These are phyloP conservation scores for Hyperopisus bebe DNA, from an alignment of 2,113 vertebrate genomes.

Conservation along the genomic window DNA sequence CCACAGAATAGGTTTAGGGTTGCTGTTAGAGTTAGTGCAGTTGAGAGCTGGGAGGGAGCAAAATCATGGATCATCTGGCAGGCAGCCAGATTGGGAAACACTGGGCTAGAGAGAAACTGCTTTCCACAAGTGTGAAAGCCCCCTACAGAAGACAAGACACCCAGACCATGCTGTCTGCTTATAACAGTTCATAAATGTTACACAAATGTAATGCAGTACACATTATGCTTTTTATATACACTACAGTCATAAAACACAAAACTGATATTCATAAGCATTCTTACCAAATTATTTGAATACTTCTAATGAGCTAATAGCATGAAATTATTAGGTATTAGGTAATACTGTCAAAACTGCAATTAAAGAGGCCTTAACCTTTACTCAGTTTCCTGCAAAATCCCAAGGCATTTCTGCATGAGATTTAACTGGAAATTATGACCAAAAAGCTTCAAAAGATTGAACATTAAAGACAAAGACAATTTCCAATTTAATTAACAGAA, in stretches of 20 bases:
- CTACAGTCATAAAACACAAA: neutral
- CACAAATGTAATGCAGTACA: neutral
- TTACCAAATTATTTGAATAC: neutral
- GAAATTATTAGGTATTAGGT: neutral
- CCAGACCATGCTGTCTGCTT: neutral
- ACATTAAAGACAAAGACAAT: neutral
- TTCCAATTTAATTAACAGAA: neutral
- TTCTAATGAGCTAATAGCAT: neutral
- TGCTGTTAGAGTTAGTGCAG: too few relatives aligned
- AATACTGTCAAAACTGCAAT: neutral
- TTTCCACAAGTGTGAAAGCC: too few relatives aligned
- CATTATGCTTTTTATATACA: neutral
- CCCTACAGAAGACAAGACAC: too few relatives aligned
- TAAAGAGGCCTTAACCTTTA: neutral
- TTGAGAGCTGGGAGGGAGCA: too few relatives aligned
- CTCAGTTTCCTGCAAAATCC: neutral
- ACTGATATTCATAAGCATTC: neutral
- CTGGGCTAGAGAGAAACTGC: neutral
- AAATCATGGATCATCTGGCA: too few relatives aligned
- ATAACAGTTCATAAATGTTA: neutral
- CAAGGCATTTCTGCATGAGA: neutral
- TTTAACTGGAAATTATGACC: neutral
- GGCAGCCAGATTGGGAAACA: neutral
- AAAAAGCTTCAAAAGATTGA: neutral
- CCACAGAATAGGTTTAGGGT: too few relatives aligned